Conservation (phyloP, 2,797 vertebrate genomes). For the Prunella strophiata region DNA sequence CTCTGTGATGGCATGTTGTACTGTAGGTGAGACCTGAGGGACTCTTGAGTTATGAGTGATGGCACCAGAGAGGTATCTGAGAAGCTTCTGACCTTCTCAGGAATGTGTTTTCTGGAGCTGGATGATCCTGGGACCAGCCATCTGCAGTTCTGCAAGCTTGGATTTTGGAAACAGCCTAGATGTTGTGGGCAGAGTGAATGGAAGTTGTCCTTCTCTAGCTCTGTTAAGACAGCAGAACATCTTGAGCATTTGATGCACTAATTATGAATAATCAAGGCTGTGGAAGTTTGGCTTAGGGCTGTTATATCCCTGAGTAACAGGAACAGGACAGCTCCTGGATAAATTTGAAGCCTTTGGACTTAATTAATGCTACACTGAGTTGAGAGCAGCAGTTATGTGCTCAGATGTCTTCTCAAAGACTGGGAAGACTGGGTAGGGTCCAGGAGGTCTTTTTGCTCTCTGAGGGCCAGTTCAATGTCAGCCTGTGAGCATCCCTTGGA, state of each 20-base stretch:
- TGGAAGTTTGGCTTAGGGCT: background rate
- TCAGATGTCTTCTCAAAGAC: background rate
- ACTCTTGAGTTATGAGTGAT: rapidly evolving
- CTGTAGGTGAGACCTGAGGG: background rate
- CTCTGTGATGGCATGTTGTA: background rate
- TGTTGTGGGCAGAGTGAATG: background rate
- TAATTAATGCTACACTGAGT: background rate
- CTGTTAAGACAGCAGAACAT: background rate
- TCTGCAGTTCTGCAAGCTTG: background rate
- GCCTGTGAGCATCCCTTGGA: background rate
- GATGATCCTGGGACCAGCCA: background rate
- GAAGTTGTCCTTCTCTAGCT: background rate
- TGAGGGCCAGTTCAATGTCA: background rate
- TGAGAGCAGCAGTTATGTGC: background rate
- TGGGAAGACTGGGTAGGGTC: background rate
- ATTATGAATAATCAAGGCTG: background rate
- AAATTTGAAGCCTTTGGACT: background rate
- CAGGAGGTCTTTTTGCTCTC: background rate
- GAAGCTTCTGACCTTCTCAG: background rate
- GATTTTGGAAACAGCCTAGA: background rate
- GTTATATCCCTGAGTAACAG: background rate
- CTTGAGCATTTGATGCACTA: background rate
- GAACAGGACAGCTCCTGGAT: background rate
- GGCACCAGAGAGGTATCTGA: background rate
- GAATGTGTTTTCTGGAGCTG: background rate